Evolutionary conservation across 1,140 invertebrate species (phyloP).

Genomic region (Pectinophora gossypiella): DNA sequence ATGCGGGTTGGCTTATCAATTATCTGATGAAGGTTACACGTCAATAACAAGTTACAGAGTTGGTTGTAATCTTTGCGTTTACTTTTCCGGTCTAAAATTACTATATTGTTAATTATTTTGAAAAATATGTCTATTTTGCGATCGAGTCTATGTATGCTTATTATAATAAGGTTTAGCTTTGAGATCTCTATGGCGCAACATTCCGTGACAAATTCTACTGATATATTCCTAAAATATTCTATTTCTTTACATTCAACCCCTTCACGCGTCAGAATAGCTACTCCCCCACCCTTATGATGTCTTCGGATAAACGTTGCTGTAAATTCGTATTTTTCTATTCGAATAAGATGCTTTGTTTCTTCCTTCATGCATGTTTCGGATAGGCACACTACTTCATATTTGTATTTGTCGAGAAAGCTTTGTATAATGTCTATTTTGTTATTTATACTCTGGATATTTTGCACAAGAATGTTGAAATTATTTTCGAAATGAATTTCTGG

Average conservation of each 20-base stretch:
- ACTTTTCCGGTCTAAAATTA: neutral
- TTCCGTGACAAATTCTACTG: conserved; percentile 2
- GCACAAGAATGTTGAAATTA: conserved; percentile 2
- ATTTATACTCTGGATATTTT: conserved; percentile 5
- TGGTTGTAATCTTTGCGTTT: neutral
- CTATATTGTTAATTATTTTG: neutral
- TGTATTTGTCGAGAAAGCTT: neutral
- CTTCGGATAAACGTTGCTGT: neutral
- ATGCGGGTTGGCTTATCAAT: conserved; percentile 1
- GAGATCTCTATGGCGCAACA: conserved; percentile 3
- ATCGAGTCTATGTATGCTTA: conserved; percentile 1
- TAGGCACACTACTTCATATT: neutral
- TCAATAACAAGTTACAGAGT: neutral
- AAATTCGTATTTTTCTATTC: neutral
- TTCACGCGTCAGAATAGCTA: conserved; percentile 1
- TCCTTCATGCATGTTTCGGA: neutral
- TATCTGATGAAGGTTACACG: neutral
- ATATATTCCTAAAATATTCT: neutral
- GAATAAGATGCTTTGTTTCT: neutral
- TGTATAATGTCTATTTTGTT: neutral
- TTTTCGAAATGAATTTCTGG: conserved; percentile 1
- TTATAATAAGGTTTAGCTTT: conserved; percentile 1
- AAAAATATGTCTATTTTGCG: neutral
- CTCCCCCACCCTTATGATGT: conserved; percentile 1
- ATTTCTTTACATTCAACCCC: neutral